A percentile compares a stretch with the other conserved stretches of the same genome.
These are phyloP conservation scores for Callipepla squamata DNA, from an alignment of 2,113 vertebrate genomes.

Conservation along the genomic window DNA sequence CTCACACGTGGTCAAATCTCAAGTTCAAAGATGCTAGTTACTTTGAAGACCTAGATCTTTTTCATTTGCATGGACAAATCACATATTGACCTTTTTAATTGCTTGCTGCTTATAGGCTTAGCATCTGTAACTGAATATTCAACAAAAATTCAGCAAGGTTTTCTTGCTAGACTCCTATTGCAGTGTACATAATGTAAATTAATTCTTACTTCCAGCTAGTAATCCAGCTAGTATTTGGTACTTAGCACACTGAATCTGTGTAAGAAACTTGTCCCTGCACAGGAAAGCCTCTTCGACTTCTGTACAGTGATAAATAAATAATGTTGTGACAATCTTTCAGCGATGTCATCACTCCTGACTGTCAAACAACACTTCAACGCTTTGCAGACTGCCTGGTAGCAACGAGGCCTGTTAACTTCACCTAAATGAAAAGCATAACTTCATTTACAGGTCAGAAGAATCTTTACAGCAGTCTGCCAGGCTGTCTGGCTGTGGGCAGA, in stretches of 20 bases:
- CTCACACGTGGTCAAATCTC: not conserved
- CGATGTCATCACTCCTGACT: not conserved
- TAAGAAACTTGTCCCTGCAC: not conserved
- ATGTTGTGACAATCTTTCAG: conserved; percentile 30
- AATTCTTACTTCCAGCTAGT: conserved; percentile 17
- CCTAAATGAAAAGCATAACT: not conserved
- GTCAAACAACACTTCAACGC: not conserved
- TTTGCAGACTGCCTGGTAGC: not conserved
- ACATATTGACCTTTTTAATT: not conserved
- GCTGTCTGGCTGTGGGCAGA: not conserved
- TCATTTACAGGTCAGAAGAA: not conserved
- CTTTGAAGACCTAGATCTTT: not conserved
- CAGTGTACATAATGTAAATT: not conserved
- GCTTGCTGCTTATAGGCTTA: not conserved
- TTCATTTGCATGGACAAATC: not conserved
- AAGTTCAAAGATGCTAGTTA: not conserved
- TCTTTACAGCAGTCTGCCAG: not conserved
- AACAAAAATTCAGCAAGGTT: not conserved
- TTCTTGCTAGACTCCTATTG: not conserved
- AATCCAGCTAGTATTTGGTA: not conserved
- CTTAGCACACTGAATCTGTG: not conserved
- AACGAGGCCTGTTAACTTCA: not conserved
- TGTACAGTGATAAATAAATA: conserved; percentile 8
- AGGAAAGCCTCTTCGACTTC: conserved; percentile 21
- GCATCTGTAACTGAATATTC: not conserved